Base-by-base conservation (phyloP, 2,797 vertebrate species). In the Odontamblyopus rebecca region DNA sequence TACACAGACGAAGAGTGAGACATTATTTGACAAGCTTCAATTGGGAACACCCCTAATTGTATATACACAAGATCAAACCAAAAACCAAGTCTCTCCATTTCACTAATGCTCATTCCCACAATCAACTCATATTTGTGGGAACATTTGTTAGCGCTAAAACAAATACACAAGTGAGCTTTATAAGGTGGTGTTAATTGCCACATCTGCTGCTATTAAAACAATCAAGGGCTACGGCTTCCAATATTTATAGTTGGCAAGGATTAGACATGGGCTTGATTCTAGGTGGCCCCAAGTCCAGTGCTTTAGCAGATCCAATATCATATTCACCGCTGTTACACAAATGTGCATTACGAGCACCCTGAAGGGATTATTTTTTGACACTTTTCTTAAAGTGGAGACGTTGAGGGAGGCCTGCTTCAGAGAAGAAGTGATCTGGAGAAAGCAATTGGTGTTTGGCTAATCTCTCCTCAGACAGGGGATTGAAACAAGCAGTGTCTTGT, bases 181-280 rank as follows among this genome's bases (percentile, higher is more conserved):
- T 91, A 93, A 92, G 89, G 90, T 90, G 92, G 91, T 94, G 94
- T 94, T 94, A 95, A 94, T 94, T 92, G 90, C 91, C 90, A 93
- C 93, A 95, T 95, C 93, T 95, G 93, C 84, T 93, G 87, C 92
- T 94, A 93, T 94, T 94, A 93, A 94, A 95, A 94, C 92, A 93
- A 94, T 93, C 92, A 93, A 91, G 89, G 64, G 72, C 81, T 82
- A 51, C 68, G 26, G 86, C 86, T 90, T 92, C 88, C 90, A 90
- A 91, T 93, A 93, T 93, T 94, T 94, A 94, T 82, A 92, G 90
- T 89, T 86, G 86, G 86, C 85, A 26, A n/a, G 90, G 90, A 92
- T 94, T 93, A 93, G 80, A 85, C 80, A 85, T 84, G 79, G 78
- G 82, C 85, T 63, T 68, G 76, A 86, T 90, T 90, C 88, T 90